phyloP scores from a whole-genome alignment of 2,113 vertebrate genomes.

The Cyanocitta stelleri region DNA sequence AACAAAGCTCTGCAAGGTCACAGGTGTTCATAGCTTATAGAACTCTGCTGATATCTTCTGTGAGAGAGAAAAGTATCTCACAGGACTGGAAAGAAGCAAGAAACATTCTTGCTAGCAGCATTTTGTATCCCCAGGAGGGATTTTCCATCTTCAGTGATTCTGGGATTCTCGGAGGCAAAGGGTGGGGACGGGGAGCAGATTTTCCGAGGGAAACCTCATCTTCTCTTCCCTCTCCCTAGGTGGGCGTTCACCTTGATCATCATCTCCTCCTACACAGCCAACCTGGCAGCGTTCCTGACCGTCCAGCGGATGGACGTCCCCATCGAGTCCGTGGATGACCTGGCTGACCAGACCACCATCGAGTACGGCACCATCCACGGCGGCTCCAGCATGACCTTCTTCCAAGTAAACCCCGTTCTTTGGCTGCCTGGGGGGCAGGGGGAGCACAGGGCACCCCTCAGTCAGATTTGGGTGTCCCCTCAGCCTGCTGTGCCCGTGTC shows the following conservation, averaged over 20 bases:
- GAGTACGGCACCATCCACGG: slow-evolving; percentile 97
- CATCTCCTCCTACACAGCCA: slow-evolving; percentile 98
- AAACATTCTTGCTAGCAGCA: too few relatives aligned
- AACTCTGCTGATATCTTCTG: too few relatives aligned
- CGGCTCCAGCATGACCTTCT: slow-evolving; percentile 98
- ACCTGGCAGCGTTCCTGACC: slow-evolving; percentile 93
- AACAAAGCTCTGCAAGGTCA: too few relatives aligned
- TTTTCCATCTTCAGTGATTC: neutral
- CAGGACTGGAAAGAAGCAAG: too few relatives aligned
- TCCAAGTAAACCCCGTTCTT: slow-evolving; percentile 81
- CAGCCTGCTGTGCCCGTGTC: neutral
- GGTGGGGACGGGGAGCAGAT: neutral
- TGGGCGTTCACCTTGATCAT: slow-evolving; percentile 99
- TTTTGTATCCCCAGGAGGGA: neutral
- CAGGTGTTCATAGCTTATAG: too few relatives aligned
- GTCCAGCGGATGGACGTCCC: slow-evolving; percentile 97
- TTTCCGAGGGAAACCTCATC: neutral
- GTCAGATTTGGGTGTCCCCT: neutral
- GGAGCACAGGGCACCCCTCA: neutral
- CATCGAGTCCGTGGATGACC: slow-evolving; percentile 95
- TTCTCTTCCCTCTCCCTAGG: slow-evolving; percentile 63
- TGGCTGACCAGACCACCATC: slow-evolving; percentile 96
- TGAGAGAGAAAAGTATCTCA: too few relatives aligned
- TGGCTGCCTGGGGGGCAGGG: neutral
- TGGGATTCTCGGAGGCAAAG: neutral